phyloP scores from a whole-genome alignment of 2,797 vertebrate species.

The Emydoidea blandingii region DNA sequence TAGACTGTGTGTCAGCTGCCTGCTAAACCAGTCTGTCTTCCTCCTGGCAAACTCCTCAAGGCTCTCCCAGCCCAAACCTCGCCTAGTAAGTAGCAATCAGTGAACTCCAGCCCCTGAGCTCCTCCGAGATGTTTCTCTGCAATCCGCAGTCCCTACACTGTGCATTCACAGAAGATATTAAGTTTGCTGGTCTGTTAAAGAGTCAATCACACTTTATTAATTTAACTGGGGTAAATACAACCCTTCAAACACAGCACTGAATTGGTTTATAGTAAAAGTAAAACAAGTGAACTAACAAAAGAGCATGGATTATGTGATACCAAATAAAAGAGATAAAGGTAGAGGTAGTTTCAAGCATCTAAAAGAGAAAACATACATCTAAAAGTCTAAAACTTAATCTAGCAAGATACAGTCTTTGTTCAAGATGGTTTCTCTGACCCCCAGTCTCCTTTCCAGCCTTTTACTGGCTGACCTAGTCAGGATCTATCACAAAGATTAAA shows the following conservation, averaged over 20 bases:
- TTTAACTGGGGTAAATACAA: background rate
- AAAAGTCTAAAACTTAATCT: background rate
- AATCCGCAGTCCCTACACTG: background rate
- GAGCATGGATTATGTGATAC: background rate
- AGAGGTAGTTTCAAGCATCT: background rate
- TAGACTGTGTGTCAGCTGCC: background rate
- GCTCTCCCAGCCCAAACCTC: background rate
- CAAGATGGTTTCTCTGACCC: background rate
- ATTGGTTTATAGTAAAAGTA: background rate
- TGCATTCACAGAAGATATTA: background rate
- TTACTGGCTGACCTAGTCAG: background rate
- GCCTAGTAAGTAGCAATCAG: background rate
- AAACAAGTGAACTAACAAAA: background rate
- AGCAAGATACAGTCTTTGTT: background rate
- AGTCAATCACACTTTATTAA: background rate
- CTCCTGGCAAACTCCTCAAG: background rate
- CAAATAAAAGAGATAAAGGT: too few species aligned
- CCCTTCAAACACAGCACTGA: background rate
- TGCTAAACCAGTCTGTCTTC: background rate
- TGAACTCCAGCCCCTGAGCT: background rate
- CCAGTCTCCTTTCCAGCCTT: too few species aligned
- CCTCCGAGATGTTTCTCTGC: background rate
- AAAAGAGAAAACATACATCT: background rate
- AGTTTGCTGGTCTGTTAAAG: background rate
- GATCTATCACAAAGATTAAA: background rate